A percentile compares a stretch with the other conserved stretches of the same genome.
These are phyloP conservation scores for Gonatopus flavifemur DNA, from an alignment of 1,140 invertebrate genomes.

Conservation along the genomic window DNA sequence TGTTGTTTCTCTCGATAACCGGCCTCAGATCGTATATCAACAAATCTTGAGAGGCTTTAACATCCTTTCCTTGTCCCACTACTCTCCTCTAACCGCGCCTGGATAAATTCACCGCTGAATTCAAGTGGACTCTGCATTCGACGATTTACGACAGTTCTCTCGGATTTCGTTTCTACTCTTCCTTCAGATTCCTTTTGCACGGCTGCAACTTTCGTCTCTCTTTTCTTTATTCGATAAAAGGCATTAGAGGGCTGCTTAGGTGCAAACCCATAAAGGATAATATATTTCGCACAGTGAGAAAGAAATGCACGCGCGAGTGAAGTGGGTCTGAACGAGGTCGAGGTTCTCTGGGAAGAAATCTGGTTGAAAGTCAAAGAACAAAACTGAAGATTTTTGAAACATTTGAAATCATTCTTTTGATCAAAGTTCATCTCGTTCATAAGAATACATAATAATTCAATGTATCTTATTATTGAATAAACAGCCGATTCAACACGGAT, in stretches of 20 bases:
- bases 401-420: too few relatives aligned
- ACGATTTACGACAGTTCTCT: constrained; percentile 38
- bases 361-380: too few relatives aligned
- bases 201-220: constrained; percentile 1
- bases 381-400: too few relatives aligned
- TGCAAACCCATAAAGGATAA: constrained; percentile 30
- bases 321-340: too few relatives aligned
- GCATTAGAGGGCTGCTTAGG: constrained; percentile 29
- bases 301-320: constrained; percentile 2
- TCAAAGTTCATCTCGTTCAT: too few relatives aligned
- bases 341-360: constrained; percentile 18
- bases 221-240: constrained; percentile 24
- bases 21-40: constrained; percentile 2
- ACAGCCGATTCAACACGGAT: too few relatives aligned
- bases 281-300: constrained; percentile 29
- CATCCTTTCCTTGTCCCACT: constrained; percentile 17
- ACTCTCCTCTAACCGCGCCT: constrained; percentile 11
- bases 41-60: constrained; percentile 22
- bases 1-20: constrained; percentile 11
- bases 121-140: constrained; percentile 34
- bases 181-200: constrained; percentile 21
- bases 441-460: too few relatives aligned
- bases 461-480: too few relatives aligned
- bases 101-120: constrained; percentile 29
- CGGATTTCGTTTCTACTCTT: constrained; percentile 21